Conservation (phyloP, 23 tunicate species). For the Oikopleura albicans region DNA sequence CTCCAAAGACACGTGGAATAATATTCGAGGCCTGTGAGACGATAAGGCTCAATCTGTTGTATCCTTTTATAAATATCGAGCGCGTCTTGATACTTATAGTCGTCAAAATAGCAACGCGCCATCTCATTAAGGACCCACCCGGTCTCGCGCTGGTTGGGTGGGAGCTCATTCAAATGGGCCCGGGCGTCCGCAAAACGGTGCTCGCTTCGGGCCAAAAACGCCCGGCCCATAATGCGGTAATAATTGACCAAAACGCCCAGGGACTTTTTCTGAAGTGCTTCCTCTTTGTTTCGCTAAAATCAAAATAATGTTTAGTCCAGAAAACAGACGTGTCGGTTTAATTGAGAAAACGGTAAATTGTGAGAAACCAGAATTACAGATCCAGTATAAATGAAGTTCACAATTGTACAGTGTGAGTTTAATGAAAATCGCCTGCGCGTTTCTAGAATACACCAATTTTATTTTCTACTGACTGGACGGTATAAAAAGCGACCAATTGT, state of each 20-base stretch:
- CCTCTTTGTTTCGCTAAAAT: background rate
- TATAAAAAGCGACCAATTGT: too few relatives aligned
- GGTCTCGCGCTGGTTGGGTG: constrained; percentile 40
- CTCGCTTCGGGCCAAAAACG: constrained; percentile 35
- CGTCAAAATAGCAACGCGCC: constrained; percentile 56
- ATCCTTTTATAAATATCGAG: background rate
- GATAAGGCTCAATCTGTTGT: background rate
- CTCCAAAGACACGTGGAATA: background rate
- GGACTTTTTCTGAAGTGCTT: background rate
- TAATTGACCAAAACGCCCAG: background rate
- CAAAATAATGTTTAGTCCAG: too few relatives aligned
- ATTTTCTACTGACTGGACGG: too few relatives aligned
- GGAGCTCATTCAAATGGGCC: constrained; percentile 26
- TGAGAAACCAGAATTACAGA: too few relatives aligned
- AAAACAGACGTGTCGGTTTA: too few relatives aligned
- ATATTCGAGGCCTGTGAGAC: background rate
- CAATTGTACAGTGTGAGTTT: too few relatives aligned
- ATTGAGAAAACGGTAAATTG: too few relatives aligned
- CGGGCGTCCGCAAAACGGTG: constrained; percentile 50
- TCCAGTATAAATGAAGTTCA: too few relatives aligned
- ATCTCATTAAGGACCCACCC: constrained; percentile 46
- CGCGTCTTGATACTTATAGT: background rate
- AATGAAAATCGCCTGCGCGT: too few relatives aligned
- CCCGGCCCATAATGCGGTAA: constrained; percentile 40
- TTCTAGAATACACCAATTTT: too few relatives aligned